These are phyloP conservation scores for Thrips palmi DNA, from an alignment of 1,140 invertebrate species.

Conservation along the genomic window DNA sequence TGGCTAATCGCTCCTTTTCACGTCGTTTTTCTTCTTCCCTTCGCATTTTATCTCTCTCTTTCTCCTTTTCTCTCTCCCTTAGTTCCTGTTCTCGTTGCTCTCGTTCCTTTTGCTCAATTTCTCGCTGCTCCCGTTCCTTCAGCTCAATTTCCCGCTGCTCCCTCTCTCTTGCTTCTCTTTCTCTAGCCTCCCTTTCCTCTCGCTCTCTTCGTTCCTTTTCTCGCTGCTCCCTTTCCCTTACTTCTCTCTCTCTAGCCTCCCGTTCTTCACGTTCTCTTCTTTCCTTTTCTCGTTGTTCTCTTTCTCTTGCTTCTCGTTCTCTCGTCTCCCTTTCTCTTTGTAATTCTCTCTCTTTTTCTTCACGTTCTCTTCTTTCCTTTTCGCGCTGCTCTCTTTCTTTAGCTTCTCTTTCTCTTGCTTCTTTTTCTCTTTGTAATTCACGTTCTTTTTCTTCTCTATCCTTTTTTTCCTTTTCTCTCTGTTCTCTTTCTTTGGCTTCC, in stretches of 20 bases:
- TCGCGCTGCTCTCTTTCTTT: conserved; percentile 11
- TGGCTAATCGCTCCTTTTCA: conserved; percentile 28
- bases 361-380: conserved; percentile 1
- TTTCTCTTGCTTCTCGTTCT: neutral
- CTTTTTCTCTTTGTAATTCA: conserved; percentile 4
- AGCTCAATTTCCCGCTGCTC: conserved; percentile 28
- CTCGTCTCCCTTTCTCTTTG: neutral
- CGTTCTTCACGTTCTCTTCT: conserved; percentile 10
- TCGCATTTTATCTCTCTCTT: conserved; percentile 26
- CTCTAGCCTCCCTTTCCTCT: conserved; percentile 13
- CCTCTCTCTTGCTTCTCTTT: conserved; percentile 25
- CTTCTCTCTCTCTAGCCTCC: conserved; percentile 11
- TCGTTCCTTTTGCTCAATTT: conserved; percentile 20
- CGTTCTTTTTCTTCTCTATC: conserved; percentile 7
- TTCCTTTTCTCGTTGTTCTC: conserved; percentile 13
- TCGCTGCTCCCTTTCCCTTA: conserved; percentile 3
- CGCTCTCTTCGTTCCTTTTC: conserved; percentile 11
- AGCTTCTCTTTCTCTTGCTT: conserved; percentile 12
- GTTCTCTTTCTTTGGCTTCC: neutral
- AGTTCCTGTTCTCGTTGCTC: conserved; percentile 15
- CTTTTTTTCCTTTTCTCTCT: conserved; percentile 6
- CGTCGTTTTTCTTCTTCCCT: conserved; percentile 38
- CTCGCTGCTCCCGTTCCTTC: conserved; percentile 17
- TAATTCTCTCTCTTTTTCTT: conserved; percentile 11
- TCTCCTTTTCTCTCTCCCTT: conserved; percentile 19